Evolutionary conservation across 2,797 vertebrate species (phyloP).

Genomic region (Tokudaia tokunoshimensis): DNA sequence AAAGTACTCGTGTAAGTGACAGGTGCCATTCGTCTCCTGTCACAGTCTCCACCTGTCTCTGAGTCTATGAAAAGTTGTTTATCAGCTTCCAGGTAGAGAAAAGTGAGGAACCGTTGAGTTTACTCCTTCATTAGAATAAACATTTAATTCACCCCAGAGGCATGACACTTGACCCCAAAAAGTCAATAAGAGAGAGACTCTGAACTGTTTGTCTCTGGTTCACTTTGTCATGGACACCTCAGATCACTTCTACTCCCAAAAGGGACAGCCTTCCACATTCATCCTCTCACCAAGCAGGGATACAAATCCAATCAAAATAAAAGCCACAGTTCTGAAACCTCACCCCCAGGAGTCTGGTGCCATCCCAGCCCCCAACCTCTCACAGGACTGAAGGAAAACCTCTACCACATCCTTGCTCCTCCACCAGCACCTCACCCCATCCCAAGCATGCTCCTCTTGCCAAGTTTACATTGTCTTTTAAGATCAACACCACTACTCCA

Average conservation of each 20-base stretch:
- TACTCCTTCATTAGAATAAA: constrained; percentile 62
- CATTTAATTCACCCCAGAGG: constrained; percentile 64
- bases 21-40: neutral
- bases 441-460: constrained; percentile 4
- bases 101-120: constrained; percentile 14
- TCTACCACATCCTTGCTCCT: neutral
- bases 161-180: constrained; percentile 49
- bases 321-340: neutral
- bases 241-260: constrained; percentile 37
- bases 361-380: neutral
- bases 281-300: neutral
- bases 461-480: neutral
- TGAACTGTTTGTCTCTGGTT: constrained; percentile 53
- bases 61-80: constrained; percentile 51
- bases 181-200: constrained; percentile 73
- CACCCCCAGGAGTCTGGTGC: neutral
- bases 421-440: neutral
- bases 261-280: neutral
- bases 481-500: constrained; percentile 13
- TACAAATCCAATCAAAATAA: neutral
- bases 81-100: constrained; percentile 23
- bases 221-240: constrained; percentile 11
- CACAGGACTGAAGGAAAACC: neutral
- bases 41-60: neutral
- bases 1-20: neutral